Evolutionary conservation across 35 echinoderm and acorn worm species (phyloP).

Genomic region (Diadema setosum): DNA sequence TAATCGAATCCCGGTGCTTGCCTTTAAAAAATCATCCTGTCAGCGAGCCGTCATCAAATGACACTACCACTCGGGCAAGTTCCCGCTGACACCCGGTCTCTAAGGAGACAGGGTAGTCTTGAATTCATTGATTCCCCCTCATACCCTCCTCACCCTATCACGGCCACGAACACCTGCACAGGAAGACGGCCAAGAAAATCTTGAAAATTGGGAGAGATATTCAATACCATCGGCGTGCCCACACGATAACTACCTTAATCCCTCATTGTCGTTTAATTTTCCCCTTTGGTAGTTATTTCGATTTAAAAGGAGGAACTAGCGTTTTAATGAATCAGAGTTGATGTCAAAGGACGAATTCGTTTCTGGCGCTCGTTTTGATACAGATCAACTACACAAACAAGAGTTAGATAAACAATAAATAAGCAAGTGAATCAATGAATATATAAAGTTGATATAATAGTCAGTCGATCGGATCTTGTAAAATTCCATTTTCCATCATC

Average conservation of each 20-base stretch:
- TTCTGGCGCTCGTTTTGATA: too few species aligned
- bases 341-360: too few species aligned
- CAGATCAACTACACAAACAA: too few species aligned
- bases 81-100: background rate
- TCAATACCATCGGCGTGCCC: background rate
- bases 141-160: background rate
- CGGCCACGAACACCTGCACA: background rate
- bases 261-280: background rate
- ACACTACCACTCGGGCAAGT: background rate
- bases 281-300: background rate
- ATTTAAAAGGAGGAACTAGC: background rate
- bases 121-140: background rate
- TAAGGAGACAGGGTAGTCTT: background rate
- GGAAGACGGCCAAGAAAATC: background rate
- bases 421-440: too few species aligned
- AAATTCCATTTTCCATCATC: too few species aligned
- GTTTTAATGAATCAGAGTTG: too few species aligned
- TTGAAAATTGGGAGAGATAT: background rate
- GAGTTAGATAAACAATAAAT: too few species aligned
- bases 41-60: background rate
- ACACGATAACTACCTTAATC: slow-evolving; percentile 9
- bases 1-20: too few species aligned
- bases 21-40: background rate
- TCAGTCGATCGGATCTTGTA: too few species aligned
- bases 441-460: too few species aligned